Evolutionary conservation across 2,113 vertebrate species (phyloP).

Genomic region (Bubo blakistoni): DNA sequence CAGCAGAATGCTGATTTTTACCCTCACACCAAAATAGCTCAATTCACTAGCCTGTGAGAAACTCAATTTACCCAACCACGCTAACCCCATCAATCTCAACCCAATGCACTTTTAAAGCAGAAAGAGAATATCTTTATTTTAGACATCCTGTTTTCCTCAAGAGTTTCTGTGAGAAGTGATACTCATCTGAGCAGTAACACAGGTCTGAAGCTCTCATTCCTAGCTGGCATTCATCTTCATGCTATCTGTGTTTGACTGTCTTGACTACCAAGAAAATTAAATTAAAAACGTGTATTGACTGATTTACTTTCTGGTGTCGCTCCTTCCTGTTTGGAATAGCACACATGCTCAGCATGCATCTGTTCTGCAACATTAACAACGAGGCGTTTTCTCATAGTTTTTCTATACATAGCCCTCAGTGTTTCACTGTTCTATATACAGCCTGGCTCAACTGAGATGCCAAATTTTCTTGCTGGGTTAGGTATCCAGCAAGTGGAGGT

Average conservation of each 20-base stretch:
- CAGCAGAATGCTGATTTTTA: background rate
- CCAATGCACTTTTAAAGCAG: background rate
- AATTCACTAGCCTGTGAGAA: background rate
- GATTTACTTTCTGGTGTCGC: background rate
- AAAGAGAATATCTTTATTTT: background rate
- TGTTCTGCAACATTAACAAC: background rate
- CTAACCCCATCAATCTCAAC: background rate
- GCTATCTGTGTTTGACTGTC: background rate
- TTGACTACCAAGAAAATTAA: background rate
- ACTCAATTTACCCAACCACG: background rate
- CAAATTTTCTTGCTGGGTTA: background rate
- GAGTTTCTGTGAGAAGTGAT: background rate
- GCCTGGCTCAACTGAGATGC: background rate
- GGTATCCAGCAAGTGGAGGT: background rate
- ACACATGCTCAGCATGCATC: background rate
- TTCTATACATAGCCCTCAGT: background rate
- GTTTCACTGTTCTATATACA: background rate
- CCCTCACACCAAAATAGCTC: background rate
- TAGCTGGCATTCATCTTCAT: background rate
- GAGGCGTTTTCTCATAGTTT: background rate
- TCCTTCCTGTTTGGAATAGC: background rate
- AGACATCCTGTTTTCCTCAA: background rate
- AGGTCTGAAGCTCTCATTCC: background rate
- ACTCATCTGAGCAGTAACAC: background rate
- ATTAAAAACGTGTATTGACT: background rate